These are phyloP conservation scores for Pelobates cultripes DNA, from an alignment of 2,797 vertebrate species.

Conservation along the genomic window DNA sequence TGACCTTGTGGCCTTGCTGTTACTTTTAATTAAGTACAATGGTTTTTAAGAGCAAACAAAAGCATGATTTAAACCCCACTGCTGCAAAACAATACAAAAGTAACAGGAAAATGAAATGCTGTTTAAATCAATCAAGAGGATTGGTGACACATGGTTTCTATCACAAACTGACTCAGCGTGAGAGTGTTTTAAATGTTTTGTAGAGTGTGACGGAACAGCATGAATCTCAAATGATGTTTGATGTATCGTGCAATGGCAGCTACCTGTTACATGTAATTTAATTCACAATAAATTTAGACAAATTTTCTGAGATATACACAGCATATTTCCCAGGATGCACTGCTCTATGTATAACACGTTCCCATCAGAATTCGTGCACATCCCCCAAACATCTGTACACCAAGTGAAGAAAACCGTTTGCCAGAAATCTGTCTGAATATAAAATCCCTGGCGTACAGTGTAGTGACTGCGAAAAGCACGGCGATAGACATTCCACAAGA, in stretches of 20 bases:
- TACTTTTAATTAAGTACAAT: constrained; percentile 38
- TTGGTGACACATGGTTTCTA: background rate
- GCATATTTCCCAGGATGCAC: background rate
- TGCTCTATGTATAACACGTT: background rate
- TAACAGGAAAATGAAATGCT: background rate
- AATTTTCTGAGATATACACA: background rate
- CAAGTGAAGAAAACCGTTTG: background rate
- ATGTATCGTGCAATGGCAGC: background rate
- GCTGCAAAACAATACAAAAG: background rate
- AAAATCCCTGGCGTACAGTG: too few species aligned
- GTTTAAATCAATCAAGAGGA: background rate
- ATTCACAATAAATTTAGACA: background rate
- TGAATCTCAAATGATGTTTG: background rate
- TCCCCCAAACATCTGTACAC: background rate
- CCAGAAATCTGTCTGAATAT: background rate
- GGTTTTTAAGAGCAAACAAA: constrained; percentile 23
- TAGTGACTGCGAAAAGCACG: too few species aligned
- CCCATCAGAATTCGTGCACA: background rate
- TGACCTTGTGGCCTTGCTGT: constrained; percentile 22
- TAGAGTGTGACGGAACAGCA: background rate
- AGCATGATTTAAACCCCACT: background rate
- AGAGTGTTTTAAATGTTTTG: background rate
- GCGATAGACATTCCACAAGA: too few species aligned
- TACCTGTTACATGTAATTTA: background rate
- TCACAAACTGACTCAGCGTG: background rate